These are phyloP conservation scores for Fulica atra DNA, from an alignment of 2,113 vertebrate species.

Conservation along the genomic window DNA sequence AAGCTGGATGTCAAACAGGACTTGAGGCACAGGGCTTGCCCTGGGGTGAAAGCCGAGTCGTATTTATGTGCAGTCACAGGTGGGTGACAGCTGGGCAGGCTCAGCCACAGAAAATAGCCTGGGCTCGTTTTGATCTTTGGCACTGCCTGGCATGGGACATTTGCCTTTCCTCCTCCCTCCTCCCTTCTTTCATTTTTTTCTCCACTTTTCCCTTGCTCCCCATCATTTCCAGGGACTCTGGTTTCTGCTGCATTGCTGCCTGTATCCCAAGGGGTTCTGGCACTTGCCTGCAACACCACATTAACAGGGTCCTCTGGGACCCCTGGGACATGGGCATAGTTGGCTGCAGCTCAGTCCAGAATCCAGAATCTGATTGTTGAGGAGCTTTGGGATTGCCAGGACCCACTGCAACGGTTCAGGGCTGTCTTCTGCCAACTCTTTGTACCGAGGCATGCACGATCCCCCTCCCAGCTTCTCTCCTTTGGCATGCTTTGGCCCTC, in stretches of 20 bases:
- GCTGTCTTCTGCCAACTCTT: neutral
- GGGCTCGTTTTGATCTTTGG: neutral
- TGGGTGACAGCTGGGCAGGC: neutral
- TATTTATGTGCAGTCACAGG: neutral
- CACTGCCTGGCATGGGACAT: neutral
- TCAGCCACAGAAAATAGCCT: neutral
- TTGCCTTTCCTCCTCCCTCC: neutral
- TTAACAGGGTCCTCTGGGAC: neutral
- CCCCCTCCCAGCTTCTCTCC: neutral
- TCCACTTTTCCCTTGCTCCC: neutral
- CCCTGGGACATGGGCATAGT: neutral
- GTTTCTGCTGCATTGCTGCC: neutral
- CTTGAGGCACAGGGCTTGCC: neutral
- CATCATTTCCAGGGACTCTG: neutral
- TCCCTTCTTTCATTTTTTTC: neutral
- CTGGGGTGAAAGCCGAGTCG: fast-evolving
- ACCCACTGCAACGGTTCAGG: fast-evolving
- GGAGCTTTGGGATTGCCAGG: neutral
- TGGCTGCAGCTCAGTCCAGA: neutral
- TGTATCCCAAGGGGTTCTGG: neutral
- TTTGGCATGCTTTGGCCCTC: neutral
- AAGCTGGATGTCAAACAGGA: neutral
- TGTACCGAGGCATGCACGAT: fast-evolving
- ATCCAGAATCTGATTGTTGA: neutral
- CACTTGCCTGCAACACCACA: neutral